Base-by-base conservation (phyloP, 2,113 vertebrate species). In the Leptobrachium ailaonicum region DNA sequence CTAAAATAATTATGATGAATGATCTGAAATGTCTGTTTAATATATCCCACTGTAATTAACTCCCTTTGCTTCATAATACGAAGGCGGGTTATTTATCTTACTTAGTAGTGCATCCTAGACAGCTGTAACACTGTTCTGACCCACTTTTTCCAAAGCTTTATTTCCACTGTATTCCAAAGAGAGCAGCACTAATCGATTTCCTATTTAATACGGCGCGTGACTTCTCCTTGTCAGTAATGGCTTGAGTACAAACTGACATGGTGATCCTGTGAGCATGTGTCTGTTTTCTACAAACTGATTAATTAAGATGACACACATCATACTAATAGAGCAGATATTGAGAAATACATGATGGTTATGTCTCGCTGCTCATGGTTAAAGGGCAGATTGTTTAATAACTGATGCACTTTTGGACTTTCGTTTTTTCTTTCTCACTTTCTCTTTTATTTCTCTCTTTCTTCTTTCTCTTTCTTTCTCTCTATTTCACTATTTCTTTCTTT, bases 121-220 rank as follows among this genome's bases (percentile, higher is more conserved):
- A 62, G 11, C 12, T 70, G 32, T 71, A 71, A 78, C 63, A 63
- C 44, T 70, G 54, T 41, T 14, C 54, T 63, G 68, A 63, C 42
- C 43, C 56, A 3, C 5, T n/a, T 10, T 71, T 53, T 41, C 7
- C 68, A 43, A 9, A 10, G 12, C 13, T 45, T 60, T 60, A 4
- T 60, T 50, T n/a, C 12, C 43, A 43, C 41, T 14, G 54, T 77
- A 77, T 60, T 71, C 68, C 60, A 41, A 78, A 40, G 67, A 78
- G 67, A 71, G 67, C 67, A n/a, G 45, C 44, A 42, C 76, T 78
- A 78, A 78, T 78, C 76, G 67, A 70, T 77, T 77, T 77, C 66
- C 53, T 58, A 77, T 71, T 78, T 44, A 71, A 53, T 71, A 56
- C 67, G 50, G 63, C 11, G 68, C 76, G n/a, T 76, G 76, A 71